Evolutionary conservation across 2,113 vertebrate species (phyloP).

Genomic region (Riparia riparia): DNA sequence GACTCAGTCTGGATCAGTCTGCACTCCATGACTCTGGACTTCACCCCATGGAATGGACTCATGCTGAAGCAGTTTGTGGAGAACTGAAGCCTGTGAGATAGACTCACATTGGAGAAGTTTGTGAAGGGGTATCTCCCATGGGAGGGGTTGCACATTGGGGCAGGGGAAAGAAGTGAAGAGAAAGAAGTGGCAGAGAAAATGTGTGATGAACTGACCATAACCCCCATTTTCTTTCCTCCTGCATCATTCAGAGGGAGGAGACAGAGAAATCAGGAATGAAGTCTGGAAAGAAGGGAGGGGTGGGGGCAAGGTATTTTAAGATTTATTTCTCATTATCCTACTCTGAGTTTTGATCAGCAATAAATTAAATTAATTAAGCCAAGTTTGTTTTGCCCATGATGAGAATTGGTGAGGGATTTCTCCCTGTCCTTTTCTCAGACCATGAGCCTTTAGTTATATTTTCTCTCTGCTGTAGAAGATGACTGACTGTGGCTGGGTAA

Average conservation of each 20-base stretch:
- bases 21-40: background rate
- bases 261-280: background rate
- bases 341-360: background rate
- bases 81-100: background rate
- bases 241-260: background rate
- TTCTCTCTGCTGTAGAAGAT: background rate
- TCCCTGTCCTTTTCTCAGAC: background rate
- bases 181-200: background rate
- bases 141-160: background rate
- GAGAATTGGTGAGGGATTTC: no score
- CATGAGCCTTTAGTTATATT: background rate
- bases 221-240: no score
- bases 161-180: background rate
- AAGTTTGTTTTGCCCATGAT: background rate
- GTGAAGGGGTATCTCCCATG: background rate
- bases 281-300: background rate
- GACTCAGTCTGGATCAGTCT: background rate
- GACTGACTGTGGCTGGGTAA: background rate
- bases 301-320: background rate
- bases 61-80: background rate
- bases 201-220: background rate
- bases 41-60: no score
- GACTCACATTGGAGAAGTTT: background rate
- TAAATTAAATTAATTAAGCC: background rate
- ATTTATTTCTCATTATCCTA: background rate